phyloP scores from a whole-genome alignment of 2,113 vertebrate genomes.

The Sphyrna mokarran region DNA sequence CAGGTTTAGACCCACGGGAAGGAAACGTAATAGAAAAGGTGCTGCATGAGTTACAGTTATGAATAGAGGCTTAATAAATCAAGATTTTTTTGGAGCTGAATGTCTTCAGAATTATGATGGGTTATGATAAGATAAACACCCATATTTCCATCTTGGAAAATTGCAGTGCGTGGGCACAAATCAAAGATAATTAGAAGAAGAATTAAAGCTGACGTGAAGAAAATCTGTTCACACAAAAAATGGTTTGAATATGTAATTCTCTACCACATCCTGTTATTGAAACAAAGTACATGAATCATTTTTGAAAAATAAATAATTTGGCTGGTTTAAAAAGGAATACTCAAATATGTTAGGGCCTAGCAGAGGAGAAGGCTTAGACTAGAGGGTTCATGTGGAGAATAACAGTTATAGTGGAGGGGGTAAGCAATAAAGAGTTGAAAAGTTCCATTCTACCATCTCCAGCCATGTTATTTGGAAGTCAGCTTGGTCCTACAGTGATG shows the following conservation, averaged over 20 bases:
- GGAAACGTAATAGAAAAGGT: not conserved
- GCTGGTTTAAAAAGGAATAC: not conserved
- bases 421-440: not conserved
- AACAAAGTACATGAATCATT: not conserved
- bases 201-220: not conserved
- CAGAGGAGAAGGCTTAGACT: not conserved
- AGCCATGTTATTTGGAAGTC: not conserved
- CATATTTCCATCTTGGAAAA: not conserved
- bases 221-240: not conserved
- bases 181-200: not conserved
- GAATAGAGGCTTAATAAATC: not conserved
- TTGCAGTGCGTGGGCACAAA: not conserved
- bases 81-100: not conserved
- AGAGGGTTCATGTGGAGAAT: not conserved
- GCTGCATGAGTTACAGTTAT: not conserved
- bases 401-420: not conserved
- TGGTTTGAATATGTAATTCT: not conserved
- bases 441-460: not conserved
- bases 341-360: not conserved
- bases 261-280: not conserved
- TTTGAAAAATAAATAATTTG: not conserved
- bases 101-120: not conserved
- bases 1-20: not conserved
- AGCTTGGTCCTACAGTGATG: not conserved
- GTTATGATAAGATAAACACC: not conserved